Evolutionary conservation across 92 coral and sea anemone genomes (phyloP).

Genomic region (Epizoanthus ramosus): DNA sequence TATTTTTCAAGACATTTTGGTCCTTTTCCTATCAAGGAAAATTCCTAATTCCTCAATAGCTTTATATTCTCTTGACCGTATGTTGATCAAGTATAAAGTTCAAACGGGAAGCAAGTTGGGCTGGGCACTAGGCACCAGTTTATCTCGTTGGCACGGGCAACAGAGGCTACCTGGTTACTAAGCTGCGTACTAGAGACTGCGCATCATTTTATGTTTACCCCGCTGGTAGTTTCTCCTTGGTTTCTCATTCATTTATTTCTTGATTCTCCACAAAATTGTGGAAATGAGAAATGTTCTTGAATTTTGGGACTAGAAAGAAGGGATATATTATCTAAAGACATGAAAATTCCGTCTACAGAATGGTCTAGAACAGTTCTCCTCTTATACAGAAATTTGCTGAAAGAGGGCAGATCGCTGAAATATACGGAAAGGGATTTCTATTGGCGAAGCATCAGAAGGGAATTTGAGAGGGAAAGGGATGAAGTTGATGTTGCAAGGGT

Average conservation of each 20-base stretch:
- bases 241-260: too few species aligned
- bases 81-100: not conserved
- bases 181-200: not conserved
- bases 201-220: not conserved
- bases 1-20: not conserved
- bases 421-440: slow-evolving; percentile 75
- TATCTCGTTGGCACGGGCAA: slow-evolving; percentile 46
- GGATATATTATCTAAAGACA: not conserved
- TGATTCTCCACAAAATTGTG: too few species aligned
- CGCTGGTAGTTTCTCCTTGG: not conserved
- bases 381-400: slow-evolving; percentile 69
- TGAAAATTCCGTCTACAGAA: slow-evolving; percentile 75
- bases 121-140: slow-evolving; percentile 28
- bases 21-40: not conserved
- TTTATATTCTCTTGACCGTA: not conserved
- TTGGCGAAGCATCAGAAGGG: slow-evolving; percentile 66
- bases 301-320: too few species aligned
- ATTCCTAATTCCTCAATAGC: not conserved
- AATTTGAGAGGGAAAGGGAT: slow-evolving; percentile 82
- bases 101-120: not conserved
- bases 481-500: slow-evolving; percentile 73
- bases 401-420: slow-evolving; percentile 63
- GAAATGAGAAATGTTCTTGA: too few species aligned
- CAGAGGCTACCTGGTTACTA: slow-evolving; percentile 28
- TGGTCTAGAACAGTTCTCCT: slow-evolving; percentile 70